Percentiles rank a stretch among this genome's conserved stretches.
These are phyloP conservation scores for Drosophila barbarae DNA, from an alignment of 2,888 invertebrate genomes.

Conservation along the genomic window DNA sequence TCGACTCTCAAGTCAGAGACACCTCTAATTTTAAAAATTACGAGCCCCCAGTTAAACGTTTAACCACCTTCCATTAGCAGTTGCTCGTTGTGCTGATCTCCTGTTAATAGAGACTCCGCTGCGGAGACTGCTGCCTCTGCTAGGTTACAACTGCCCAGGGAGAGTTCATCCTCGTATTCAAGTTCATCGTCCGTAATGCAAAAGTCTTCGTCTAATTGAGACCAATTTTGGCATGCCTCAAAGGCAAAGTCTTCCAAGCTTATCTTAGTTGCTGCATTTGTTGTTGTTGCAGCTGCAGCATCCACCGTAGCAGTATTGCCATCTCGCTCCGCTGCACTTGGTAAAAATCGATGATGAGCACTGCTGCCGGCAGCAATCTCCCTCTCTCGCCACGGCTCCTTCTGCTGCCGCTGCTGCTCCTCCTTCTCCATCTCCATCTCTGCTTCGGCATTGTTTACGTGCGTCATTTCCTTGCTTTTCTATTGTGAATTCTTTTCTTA, in stretches of 20 bases:
- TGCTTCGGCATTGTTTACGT: constrained; percentile 61
- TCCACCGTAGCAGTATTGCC: constrained; percentile 36
- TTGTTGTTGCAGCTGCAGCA: constrained; percentile 24
- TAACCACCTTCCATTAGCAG: constrained; percentile 76
- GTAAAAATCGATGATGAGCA: constrained; percentile 62
- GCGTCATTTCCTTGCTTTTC: constrained; percentile 48
- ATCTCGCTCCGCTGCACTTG: constrained; percentile 27
- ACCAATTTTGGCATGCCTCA: constrained; percentile 52
- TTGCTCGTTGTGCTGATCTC: constrained; percentile 73
- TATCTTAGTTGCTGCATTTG: constrained; percentile 1
- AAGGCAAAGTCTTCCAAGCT: constrained; percentile 60
- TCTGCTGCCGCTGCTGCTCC: constrained; percentile 10
- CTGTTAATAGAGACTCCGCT: constrained; percentile 10
- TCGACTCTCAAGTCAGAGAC: too few species aligned
- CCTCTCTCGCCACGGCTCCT: constrained; percentile 23
- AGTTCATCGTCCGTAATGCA: constrained; percentile 67
- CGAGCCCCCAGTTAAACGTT: constrained; percentile 1
- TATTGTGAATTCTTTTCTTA: constrained; percentile 35
- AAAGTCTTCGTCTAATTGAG: constrained; percentile 52
- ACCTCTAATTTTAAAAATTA: background rate
- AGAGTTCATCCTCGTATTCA: constrained; percentile 73
- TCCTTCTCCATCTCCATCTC: constrained; percentile 26
- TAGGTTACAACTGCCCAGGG: constrained; percentile 28
- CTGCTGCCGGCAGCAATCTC: constrained; percentile 50
- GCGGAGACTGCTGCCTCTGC: constrained; percentile 1